Evolutionary conservation across 2,113 vertebrate species (phyloP), one percentile per base, ranked within the genome.

Genomic region (Thomomys bottae): DNA sequence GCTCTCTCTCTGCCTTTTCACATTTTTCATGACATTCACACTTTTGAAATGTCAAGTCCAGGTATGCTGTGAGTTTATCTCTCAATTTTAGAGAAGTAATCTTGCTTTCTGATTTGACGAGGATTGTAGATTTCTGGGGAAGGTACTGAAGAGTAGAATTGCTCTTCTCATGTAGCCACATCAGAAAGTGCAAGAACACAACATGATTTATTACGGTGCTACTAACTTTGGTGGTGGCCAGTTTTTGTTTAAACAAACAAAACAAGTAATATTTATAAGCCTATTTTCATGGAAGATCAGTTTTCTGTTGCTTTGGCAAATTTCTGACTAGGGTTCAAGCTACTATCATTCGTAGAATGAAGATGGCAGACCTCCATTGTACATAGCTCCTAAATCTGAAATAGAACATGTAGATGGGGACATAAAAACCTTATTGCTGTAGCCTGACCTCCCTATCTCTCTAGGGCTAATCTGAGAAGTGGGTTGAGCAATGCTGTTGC

Each of bases 171-270:
- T 57, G 26, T 14, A 2, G 61, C 85, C 23, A 6, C 75, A 23
- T 90, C 15, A 28, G 21, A 17, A 57, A 76, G 6, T 45, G 26
- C 6, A 4, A 71, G 28, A 24, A 42, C 9, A 79, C 17, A 66
- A 30, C 2, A 28, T 32, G 9, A 76, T 7, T 76, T 84, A 2
- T 38, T 21, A 54, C 24, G 67, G 45, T 68, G 30, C 36, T 76
- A 10, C 57, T 68, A 45, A 15, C 26, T 18, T 63, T 68, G 23
- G 30, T 28, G 5, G 18, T 79, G 70, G 59, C 73, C 32, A 63
- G 38, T 88, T 81, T 81, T 88, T 66, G 28, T 75, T 72, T 88
- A 11, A n/a, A n/a, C n/a, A n/a, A n/a, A n/a, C n/a, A n/a, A n/a
- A n/a, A n/a, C n/a, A n/a, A n/a, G n/a, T n/a, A n/a, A n/a, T n/a